These are phyloP conservation scores for Anastrepha obliqua DNA, from an alignment of 1,140 invertebrate genomes.

Conservation along the genomic window DNA sequence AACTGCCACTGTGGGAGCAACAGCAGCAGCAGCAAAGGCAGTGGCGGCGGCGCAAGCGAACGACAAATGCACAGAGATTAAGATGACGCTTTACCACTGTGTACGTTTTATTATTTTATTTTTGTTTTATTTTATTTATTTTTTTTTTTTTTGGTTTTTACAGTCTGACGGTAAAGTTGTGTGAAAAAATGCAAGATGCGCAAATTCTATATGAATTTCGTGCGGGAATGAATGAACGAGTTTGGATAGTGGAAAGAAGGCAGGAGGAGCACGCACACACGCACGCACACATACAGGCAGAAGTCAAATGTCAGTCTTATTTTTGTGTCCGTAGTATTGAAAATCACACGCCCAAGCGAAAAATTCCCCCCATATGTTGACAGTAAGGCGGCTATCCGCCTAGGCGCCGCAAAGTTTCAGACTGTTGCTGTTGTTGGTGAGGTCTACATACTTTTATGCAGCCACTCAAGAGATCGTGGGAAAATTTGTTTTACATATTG, in stretches of 20 bases:
- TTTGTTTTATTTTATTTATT: too few relatives aligned
- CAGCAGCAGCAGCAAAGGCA: neutral
- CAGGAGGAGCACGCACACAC: too few relatives aligned
- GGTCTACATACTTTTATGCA: neutral
- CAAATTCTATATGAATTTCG: slow-evolving; percentile 23
- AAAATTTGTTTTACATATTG: neutral
- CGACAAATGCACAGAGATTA: neutral
- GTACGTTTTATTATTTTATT: neutral
- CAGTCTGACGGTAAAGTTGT: neutral
- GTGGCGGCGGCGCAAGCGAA: neutral
- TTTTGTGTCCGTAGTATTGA: neutral
- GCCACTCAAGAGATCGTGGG: slow-evolving; percentile 5
- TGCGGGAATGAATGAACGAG: too few relatives aligned
- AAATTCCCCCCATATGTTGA: slow-evolving; percentile 33
- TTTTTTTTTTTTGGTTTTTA: neutral
- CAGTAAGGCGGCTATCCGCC: neutral
- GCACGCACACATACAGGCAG: neutral
- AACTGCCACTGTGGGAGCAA: slow-evolving; percentile 37
- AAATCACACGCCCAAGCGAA: slow-evolving; percentile 34
- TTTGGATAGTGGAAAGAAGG: too few relatives aligned
- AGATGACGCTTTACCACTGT: neutral
- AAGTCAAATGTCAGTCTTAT: slow-evolving; percentile 31
- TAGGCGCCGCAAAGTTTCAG: slow-evolving; percentile 7
- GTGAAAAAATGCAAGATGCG: slow-evolving; percentile 39
- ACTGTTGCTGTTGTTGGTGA: neutral